A percentile compares a stretch with the other conserved stretches of the same genome.
These are phyloP conservation scores for Dermochelys coriacea DNA, from an alignment of 2,797 vertebrate genomes.

Conservation along the genomic window DNA sequence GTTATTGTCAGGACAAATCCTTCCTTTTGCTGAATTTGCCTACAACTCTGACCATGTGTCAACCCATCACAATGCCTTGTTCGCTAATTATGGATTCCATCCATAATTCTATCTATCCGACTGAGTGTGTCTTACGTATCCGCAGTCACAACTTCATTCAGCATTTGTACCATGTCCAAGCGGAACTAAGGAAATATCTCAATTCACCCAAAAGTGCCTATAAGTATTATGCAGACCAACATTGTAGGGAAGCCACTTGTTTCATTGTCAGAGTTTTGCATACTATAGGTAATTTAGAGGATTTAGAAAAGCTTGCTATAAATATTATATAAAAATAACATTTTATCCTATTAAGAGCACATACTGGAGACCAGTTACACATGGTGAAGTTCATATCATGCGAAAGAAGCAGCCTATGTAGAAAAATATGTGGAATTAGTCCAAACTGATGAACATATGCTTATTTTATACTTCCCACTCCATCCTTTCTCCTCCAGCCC, in stretches of 20 bases:
- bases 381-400: neutral
- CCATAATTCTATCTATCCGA: too few species aligned
- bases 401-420: neutral
- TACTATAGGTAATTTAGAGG: slow-evolving; percentile 66
- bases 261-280: slow-evolving; percentile 71
- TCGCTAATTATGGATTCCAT: too few species aligned
- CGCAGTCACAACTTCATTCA: too few species aligned
- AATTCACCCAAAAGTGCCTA: too few species aligned
- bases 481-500: neutral
- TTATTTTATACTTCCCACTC: slow-evolving; percentile 30
- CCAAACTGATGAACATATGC: slow-evolving; percentile 37
- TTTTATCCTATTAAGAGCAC: slow-evolving; percentile 11
- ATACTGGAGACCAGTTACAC: slow-evolving; percentile 9
- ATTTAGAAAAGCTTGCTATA: slow-evolving; percentile 59
- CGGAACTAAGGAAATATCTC: too few species aligned
- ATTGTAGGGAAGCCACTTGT: neutral
- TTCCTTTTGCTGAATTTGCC: too few species aligned
- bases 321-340: slow-evolving; percentile 58
- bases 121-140: too few species aligned
- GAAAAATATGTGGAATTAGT: slow-evolving; percentile 17
- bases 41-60: too few species aligned
- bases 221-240: too few species aligned
- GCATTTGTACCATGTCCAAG: too few species aligned
- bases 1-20: too few species aligned
- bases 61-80: too few species aligned